phyloP scores from a whole-genome alignment of 1,140 invertebrate species.

The Lepidurus arcticus region DNA sequence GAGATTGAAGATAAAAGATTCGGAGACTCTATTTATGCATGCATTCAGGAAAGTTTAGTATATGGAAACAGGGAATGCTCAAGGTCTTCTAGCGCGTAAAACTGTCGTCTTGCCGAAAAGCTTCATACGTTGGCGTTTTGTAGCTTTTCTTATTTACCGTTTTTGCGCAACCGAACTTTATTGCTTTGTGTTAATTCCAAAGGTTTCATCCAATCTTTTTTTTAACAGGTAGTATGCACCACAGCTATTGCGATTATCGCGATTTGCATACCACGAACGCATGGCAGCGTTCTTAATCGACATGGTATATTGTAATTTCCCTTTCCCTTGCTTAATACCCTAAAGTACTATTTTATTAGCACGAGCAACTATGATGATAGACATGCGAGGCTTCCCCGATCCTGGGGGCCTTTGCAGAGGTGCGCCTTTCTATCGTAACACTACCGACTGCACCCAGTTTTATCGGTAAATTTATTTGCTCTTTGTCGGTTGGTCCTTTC shows the following conservation, averaged over 20 bases:
- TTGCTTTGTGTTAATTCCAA: background rate
- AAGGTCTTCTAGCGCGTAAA: background rate
- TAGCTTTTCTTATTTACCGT: background rate
- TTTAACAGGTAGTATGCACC: background rate
- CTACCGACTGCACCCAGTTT: constrained; percentile 30
- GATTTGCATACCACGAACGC: background rate
- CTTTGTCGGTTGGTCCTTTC: background rate
- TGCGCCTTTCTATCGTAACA: constrained; percentile 25
- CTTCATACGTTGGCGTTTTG: background rate
- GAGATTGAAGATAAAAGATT: background rate
- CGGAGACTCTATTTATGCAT: background rate
- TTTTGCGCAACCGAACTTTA: background rate
- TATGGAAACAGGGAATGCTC: constrained; percentile 2
- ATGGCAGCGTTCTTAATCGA: background rate
- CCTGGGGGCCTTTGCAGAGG: constrained; percentile 2
- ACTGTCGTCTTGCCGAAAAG: constrained; percentile 10
- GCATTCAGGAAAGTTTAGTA: background rate
- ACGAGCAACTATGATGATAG: constrained; percentile 28
- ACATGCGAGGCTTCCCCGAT: constrained; percentile 29
- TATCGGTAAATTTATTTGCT: constrained; percentile 8
- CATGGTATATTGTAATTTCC: background rate
- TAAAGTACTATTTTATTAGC: background rate
- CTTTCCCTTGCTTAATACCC: background rate
- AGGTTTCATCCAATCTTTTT: background rate
- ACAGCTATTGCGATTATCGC: background rate